Base-by-base conservation (phyloP, 2,113 vertebrate genomes). In the Reinhardtius hippoglossoides region DNA sequence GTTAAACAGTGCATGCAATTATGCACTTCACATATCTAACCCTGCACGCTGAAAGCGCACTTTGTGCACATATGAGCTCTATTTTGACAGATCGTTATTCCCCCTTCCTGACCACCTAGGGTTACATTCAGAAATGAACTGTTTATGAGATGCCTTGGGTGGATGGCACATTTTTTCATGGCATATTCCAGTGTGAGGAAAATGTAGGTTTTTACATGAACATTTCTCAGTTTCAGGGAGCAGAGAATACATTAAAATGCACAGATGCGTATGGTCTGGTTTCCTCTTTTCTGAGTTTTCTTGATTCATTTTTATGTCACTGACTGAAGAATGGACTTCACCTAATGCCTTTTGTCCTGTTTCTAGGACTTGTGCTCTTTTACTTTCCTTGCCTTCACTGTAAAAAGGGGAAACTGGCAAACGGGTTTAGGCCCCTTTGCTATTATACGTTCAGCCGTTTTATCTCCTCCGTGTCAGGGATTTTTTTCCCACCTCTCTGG, bases 1-100 rank as follows among this genome's bases (percentile, higher is more conserved):
- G 89, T 93, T 88, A 90, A 93, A 95, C 88, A 94, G 90, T 88
- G 84, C 65, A 56, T 87, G 89, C 90, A 93, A 94, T 94, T 92
- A 94, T 93, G 78, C 71, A 88, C 91, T 91, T 91, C 72, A 87
- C 88, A 91, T 90, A 85, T 89, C 87, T 88, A 76, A 67, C 75
- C 61, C 42, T 85, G 59, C 69, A 4, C 68, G 68, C 59, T 93
- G 91, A 94, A 94, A 91, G 93, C 83, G 55, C 5, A 42, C 76
- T 90, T 87, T 95, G 91, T 94, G 88, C 81, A 71, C 63, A 21
- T 21, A 37, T 13, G 21, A 59, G 80, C 59, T 88, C 77, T 83
- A 66, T 91, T 92, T 91, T 90, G 78, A 91, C 90, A 89, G 84
- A 90, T 91, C 86, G 88, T 93, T 93, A 91, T 93, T 91, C 82